Evolutionary conservation across 2,797 vertebrate species (phyloP), one percentile per base, ranked within the genome.

Genomic region (Threskiornis aethiopicus): DNA sequence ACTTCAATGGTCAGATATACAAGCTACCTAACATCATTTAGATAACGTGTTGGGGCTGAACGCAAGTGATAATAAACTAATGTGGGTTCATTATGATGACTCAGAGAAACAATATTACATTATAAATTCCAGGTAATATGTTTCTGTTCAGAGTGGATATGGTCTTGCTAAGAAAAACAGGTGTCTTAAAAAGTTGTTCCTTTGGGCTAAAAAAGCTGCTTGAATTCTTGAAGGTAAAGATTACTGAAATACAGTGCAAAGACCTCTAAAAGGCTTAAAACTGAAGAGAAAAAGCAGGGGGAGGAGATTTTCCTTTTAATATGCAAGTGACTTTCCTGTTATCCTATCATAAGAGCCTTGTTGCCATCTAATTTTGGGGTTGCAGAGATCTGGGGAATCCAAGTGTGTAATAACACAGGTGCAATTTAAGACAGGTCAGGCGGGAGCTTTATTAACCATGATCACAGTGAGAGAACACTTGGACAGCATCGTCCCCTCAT

Each of bases 61-160:
- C 16, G 3, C 54, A 97, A 97, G 81, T 82, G 90, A 93, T 92
- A 88, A 94, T 84, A 96, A 96, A 95, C 61, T 93, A 93, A 91
- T 69, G 71, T 71, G 41, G 41, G 62, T 62, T 95, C 78, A 94
- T 93, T 93, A 95, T 67, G 61, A 89, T 93, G 71, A 96, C 46
- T 94, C 90, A 95, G 84, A 90, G 79, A 96, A 95, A 90, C 42
- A 96, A 76, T 86, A 93, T 88, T 91, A 79, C 54, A 51, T 88
- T 95, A 87, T 70, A 93, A 96, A 97, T 88, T 94, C 77, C 81
- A 94, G 73, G 80, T 84, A 90, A 93, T 95, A 76, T 78, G 37
- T 79, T 96, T 88, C 58, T 90, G 28, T 88, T 95, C 17, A 37
- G 55, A 71, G 37, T 11, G 3, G 26, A 84, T 73, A 35, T 83